phyloP scores from a whole-genome alignment of 2,797 vertebrate genomes.

The Cyclopterus lumpus region DNA sequence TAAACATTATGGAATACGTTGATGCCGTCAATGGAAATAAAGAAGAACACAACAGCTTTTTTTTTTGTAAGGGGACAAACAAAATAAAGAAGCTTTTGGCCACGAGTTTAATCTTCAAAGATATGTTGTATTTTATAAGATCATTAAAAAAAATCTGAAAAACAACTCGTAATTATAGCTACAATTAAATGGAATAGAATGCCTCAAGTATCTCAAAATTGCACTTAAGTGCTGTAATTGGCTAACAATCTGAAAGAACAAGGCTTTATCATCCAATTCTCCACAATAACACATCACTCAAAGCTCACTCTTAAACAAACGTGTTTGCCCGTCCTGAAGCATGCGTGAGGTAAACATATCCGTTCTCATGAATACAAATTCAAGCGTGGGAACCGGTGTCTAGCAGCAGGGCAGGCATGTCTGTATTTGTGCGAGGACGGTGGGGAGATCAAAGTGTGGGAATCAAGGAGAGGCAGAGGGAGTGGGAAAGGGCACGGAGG shows the following conservation, averaged over 20 bases:
- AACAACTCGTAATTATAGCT: background rate
- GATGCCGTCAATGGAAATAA: background rate
- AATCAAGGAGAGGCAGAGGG: constrained; percentile 36
- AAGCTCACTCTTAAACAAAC: background rate
- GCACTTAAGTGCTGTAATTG: background rate
- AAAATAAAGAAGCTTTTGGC: background rate
- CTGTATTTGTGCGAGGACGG: background rate
- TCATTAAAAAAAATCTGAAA: background rate
- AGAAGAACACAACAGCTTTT: background rate
- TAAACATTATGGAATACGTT: background rate
- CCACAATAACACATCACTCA: background rate
- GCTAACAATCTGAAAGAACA: background rate
- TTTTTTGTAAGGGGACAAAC: background rate
- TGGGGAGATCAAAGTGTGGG: constrained; percentile 38
- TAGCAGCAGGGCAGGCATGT: background rate
- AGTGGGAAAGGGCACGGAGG: constrained; percentile 37
- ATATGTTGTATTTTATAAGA: too few species aligned
- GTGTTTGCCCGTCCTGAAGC: background rate
- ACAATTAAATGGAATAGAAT: background rate
- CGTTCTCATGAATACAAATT: fast-evolving
- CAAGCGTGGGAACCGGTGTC: background rate
- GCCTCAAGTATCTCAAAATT: background rate
- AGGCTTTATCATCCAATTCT: background rate
- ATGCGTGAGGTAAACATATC: background rate
- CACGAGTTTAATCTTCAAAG: background rate